Base-by-base conservation (phyloP, 2,113 vertebrate species). In the Cyprinodon variegatus region DNA sequence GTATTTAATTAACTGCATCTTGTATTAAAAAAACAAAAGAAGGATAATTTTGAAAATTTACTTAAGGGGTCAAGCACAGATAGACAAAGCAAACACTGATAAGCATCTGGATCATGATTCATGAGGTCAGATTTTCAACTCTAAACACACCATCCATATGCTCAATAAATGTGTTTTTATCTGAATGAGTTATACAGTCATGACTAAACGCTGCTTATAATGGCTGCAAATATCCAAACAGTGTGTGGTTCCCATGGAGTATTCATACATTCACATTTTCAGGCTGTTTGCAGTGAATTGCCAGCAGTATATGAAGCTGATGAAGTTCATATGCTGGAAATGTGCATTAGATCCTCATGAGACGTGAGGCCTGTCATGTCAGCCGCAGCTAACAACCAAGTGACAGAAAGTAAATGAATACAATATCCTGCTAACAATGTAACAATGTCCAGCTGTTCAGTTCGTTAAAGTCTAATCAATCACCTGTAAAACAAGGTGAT, bases 371-470 rank as follows among this genome's bases (percentile, higher is more conserved):
- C 61, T 61, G n/a, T 61, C 61, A 40, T 69, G 61, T 45, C 62
- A 65, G n/a, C 57, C 63, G 68, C 40, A 59, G 38, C 46, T 74
- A 69, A 74, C 72, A 76, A 70, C 53, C 39, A 71, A 36, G 40
- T 22, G 20, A 5, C 50, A 40, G 36, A 62, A 41, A 67, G 61
- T 38, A 74, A 80, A 69, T 78, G 77, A 69, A 81, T 71, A 72
- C 61, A 69, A 77, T 48, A 66, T 63, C 3, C 43, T 64, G 68
- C 70, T 70, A 78, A 75, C 43, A 86, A 66, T 62, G 48, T 59
- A 68, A 77, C 70, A 68, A 66, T 68, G 83, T 61, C 79, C 75
- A 85, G 78, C 79, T 86, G 81, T 73, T 78, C 14, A 17, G 53
- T 22, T 46, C n/a, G 43, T 69, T 20, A 65, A 43, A 68, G 72